These are phyloP conservation scores for Himalopsyche anomala DNA, from an alignment of 2,888 invertebrate genomes.

Conservation along the genomic window DNA sequence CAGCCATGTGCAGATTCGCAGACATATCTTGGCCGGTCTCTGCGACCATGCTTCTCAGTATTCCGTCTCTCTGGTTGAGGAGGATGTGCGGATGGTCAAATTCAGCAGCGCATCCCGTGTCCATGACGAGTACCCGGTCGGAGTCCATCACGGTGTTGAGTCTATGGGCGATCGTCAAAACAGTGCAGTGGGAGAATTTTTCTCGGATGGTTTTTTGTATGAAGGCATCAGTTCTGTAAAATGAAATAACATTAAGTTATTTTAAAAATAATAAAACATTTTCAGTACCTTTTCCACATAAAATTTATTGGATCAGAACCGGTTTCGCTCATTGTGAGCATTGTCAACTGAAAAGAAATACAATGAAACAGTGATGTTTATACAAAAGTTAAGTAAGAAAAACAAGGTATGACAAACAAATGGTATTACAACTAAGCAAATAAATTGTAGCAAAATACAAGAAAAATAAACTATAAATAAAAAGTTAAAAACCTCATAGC, in stretches of 20 bases:
- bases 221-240: slow-evolving; percentile 84
- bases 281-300: too few relatives aligned
- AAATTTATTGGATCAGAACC: too few relatives aligned
- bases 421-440: too few relatives aligned
- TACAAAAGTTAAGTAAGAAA: too few relatives aligned
- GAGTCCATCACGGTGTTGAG: slow-evolving; percentile 96
- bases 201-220: slow-evolving; percentile 90
- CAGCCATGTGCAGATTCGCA: slow-evolving; percentile 72
- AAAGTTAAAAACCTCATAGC: too few relatives aligned
- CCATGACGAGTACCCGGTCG: slow-evolving; percentile 91
- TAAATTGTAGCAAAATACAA: too few relatives aligned
- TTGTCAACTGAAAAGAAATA: too few relatives aligned
- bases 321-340: too few relatives aligned
- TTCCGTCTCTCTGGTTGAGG: slow-evolving; percentile 78
- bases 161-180: slow-evolving; percentile 93
- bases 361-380: too few relatives aligned
- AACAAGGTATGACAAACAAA: too few relatives aligned
- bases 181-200: slow-evolving; percentile 89
- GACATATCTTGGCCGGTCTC: slow-evolving; percentile 81
- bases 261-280: too few relatives aligned
- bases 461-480: too few relatives aligned
- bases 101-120: slow-evolving; percentile 85
- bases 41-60: slow-evolving; percentile 83
- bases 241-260: neutral
- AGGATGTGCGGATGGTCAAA: slow-evolving; percentile 83